Conservation (phyloP, 2,797 vertebrate genomes). For the Buphagus erythrorhynchus region DNA sequence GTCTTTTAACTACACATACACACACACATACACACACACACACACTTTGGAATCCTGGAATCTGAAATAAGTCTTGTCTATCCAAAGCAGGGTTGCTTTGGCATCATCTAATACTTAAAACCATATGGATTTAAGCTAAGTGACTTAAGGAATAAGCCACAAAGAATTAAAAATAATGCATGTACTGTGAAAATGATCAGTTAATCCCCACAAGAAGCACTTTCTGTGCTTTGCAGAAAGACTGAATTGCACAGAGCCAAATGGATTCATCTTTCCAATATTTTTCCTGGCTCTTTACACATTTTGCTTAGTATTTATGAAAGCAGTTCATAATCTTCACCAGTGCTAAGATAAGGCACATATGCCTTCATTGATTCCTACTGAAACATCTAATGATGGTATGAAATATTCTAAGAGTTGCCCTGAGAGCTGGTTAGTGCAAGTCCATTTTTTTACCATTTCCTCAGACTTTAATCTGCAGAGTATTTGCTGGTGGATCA, state of each 20-base stretch:
- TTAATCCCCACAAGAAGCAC: background rate
- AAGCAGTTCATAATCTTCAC: background rate
- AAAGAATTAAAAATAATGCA: background rate
- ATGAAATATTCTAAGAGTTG: background rate
- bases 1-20: background rate
- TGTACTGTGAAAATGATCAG: background rate
- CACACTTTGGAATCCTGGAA: background rate
- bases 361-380: background rate
- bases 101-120: background rate
- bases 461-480: background rate
- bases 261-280: background rate
- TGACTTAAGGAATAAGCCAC: background rate
- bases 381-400: background rate
- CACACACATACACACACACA: no score
- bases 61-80: background rate
- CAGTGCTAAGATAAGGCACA: background rate
- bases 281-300: conserved; percentile 29
- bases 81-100: background rate
- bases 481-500: background rate
- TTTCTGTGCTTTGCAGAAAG: background rate
- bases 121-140: background rate
- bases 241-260: background rate
- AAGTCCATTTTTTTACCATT: background rate
- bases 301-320: background rate
- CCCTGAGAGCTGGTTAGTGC: background rate